Conservation (phyloP, 2,888 invertebrate genomes). For the Lymantria monacha region DNA sequence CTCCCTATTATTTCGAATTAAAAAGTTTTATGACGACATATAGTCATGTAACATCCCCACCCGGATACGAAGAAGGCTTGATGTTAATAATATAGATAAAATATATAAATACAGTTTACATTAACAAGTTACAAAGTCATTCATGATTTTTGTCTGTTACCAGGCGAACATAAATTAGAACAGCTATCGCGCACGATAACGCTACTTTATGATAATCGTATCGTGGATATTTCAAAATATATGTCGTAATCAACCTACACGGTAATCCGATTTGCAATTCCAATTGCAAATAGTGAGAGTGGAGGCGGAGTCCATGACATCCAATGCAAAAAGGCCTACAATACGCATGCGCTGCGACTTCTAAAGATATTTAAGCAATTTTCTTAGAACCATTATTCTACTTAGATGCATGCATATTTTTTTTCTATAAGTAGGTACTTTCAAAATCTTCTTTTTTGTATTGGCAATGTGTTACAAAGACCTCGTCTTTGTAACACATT, state of each 20-base stretch:
- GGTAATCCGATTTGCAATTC: conserved; percentile 39
- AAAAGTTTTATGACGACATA: too few relatives aligned
- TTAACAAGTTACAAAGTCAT: neutral
- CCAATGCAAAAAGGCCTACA: conserved; percentile 59
- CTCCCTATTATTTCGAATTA: too few relatives aligned
- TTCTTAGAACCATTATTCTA: neutral
- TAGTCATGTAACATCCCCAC: too few relatives aligned
- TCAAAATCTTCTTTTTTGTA: too few relatives aligned
- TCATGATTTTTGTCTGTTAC: conserved; percentile 13
- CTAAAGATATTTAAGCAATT: neutral
- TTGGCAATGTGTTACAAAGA: too few relatives aligned
- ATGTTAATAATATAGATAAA: too few relatives aligned
- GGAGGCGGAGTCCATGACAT: conserved; percentile 66
- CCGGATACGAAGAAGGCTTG: too few relatives aligned
- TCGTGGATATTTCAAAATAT: neutral
- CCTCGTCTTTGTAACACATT: too few relatives aligned
- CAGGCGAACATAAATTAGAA: conserved; percentile 24
- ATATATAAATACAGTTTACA: too few relatives aligned
- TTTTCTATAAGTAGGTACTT: too few relatives aligned
- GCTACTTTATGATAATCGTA: conserved; percentile 9
- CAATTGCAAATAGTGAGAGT: conserved; percentile 48
- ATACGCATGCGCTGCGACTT: conserved; percentile 61
- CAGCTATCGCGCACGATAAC: conserved; percentile 13
- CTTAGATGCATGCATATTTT: too few relatives aligned
- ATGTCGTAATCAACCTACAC: conserved; percentile 10